Evolutionary conservation across 2,888 invertebrate species (phyloP).

Genomic region (Orchesellides sinensis): DNA sequence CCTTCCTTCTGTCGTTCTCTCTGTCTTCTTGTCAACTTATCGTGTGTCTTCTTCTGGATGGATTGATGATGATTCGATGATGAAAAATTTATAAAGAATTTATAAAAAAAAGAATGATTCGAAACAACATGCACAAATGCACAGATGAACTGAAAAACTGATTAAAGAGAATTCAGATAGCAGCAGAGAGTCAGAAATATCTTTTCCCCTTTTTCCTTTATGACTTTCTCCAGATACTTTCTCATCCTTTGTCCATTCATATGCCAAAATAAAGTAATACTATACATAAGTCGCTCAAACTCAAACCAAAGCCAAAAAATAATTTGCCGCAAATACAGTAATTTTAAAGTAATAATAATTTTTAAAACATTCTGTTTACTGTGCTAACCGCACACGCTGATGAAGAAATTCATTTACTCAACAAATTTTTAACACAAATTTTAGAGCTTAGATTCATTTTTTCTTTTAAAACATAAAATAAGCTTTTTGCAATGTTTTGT

Average conservation of each 20-base stretch:
- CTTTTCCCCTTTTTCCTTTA: conserved; percentile 31
- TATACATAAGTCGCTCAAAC: conserved; percentile 46
- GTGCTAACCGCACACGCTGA: conserved; percentile 4
- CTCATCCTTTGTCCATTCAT: neutral
- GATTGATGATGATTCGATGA: conserved; percentile 25
- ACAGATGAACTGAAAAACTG: conserved; percentile 56
- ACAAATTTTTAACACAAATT: neutral
- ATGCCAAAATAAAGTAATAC: neutral
- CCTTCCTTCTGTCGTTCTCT: conserved; percentile 5
- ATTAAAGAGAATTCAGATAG: neutral
- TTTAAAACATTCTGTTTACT: conserved; percentile 5
- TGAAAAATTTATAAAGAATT: neutral
- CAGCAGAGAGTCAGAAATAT: conserved; percentile 59
- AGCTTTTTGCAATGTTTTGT: conserved; percentile 18
- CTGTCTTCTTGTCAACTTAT: conserved; percentile 18
- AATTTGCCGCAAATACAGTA: conserved; percentile 11
- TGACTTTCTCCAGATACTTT: conserved; percentile 6
- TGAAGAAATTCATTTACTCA: neutral
- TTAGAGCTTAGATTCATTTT: conserved; percentile 24
- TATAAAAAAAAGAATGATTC: neutral
- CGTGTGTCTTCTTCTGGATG: conserved; percentile 47
- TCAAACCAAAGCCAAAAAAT: conserved; percentile 55
- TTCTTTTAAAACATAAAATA: neutral
- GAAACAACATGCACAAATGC: conserved; percentile 58
- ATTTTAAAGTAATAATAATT: conserved; percentile 1